Base-by-base conservation (phyloP, 2,888 invertebrate species). In the Agrotis clavis region DNA sequence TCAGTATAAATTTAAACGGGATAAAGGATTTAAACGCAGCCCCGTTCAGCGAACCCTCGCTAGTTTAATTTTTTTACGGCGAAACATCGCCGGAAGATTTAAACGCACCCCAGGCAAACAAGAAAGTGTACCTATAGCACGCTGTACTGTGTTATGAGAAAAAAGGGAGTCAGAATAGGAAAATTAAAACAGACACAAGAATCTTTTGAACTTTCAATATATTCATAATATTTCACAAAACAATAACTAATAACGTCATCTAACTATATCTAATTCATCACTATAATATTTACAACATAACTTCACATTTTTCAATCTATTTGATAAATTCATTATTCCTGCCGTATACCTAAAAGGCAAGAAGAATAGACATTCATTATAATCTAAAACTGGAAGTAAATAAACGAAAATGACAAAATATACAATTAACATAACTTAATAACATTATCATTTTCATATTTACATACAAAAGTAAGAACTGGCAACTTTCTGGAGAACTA, bases 171-270 rank as follows among this genome's bases (percentile, higher is more conserved):
- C 13, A 13, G 9, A 5, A 60, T 4, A 4, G 59, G 30, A 47
- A 30, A 72, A 78, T 85, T 85, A 89, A 90, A 87, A 90, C 89
- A 86, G 11, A 90, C 87, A 81, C 77, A 73, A 77, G 60, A 63
- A 88, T 90, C 86, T 88, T 91, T 92, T 90, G 91, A 95, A 95
- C 94, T 94, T 94, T 95, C 94, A 94, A 95, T 95, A 95, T 95
- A 95, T 95, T 95, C 94, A 94, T 93, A 90, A 91, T 92, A 93
- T 93, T 92, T 94, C 94, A 94, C 92, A 95, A 95, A 96, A 95
- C 94, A 95, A 94, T 94, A 95, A 94, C 93, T 94, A 92, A 84
- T 91, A 93, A 93, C 93, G 89, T 89, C 90, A 86, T 88, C 89
- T 92, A 91, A 89, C 88, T 92, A 92, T 73, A 84, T 84, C 89